Percentiles rank a stretch among this genome's conserved stretches.
phyloP scores from a whole-genome alignment of 1,140 invertebrate genomes.

The Drosophila prosaltans region DNA sequence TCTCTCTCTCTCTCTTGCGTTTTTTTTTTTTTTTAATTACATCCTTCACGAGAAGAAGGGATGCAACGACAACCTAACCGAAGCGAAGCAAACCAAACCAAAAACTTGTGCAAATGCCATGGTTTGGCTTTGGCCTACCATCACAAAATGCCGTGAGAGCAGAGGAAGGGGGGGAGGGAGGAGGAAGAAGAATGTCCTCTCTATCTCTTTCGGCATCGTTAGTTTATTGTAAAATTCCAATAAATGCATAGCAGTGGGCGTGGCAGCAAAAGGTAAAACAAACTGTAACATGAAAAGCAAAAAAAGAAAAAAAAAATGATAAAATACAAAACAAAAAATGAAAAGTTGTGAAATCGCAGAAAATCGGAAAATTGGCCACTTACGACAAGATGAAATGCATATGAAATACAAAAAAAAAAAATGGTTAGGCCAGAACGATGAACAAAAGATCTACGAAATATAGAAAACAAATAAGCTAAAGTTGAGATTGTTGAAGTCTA shows the following conservation, averaged over 20 bases:
- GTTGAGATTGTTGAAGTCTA: no score
- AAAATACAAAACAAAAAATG: conserved; percentile 5
- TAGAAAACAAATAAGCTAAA: no score
- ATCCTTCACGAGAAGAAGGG: conserved; percentile 44
- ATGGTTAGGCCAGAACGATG: not conserved
- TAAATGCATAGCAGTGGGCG: conserved; percentile 51
- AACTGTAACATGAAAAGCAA: not conserved
- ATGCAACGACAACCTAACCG: conserved; percentile 13
- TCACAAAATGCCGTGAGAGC: not conserved
- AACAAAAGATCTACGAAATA: no score
- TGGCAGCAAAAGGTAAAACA: conserved; percentile 38
- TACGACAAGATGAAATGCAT: not conserved
- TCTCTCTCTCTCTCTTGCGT: not conserved
- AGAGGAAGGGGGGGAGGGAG: no score
- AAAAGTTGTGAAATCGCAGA: conserved; percentile 48
- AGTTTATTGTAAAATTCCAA: conserved; percentile 80
- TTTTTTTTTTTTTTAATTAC: conserved; percentile 73
- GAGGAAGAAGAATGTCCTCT: not conserved
- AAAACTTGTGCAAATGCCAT: conserved; percentile 67
- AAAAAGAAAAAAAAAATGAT: not conserved
- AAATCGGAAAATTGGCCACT: conserved; percentile 71
- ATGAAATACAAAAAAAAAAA: not conserved
- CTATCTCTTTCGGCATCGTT: conserved; percentile 34
- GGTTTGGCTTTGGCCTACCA: conserved; percentile 70
- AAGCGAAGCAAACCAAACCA: conserved; percentile 46